Evolutionary conservation across 2,888 invertebrate species (phyloP).

Genomic region (Microctonus aethiopoides): DNA sequence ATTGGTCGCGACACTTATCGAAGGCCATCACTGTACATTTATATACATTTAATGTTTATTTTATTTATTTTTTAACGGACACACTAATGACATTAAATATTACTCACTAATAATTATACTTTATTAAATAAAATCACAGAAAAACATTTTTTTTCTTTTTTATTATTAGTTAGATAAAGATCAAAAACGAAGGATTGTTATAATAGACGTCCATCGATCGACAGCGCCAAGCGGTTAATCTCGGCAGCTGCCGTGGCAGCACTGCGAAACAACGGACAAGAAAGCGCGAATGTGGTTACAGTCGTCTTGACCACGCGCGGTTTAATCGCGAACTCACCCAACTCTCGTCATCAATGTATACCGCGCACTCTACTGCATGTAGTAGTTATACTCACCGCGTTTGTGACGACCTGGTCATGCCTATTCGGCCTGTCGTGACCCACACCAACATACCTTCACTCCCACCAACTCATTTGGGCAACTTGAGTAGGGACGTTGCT

Average conservation of each 20-base stretch:
- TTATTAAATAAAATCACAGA: not conserved
- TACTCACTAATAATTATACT: not conserved
- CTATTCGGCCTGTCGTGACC: slow-evolving; percentile 5
- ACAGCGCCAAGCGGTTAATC: not conserved
- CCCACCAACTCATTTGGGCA: slow-evolving; percentile 12
- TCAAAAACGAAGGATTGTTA: no score
- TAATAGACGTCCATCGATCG: not conserved
- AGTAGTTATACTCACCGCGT: not conserved
- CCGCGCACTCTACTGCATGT: not conserved
- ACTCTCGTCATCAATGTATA: not conserved
- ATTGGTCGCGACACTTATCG: not conserved
- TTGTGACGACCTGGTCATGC: not conserved
- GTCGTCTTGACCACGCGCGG: not conserved
- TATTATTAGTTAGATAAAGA: not conserved
- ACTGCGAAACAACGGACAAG: not conserved
- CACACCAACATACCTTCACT: slow-evolving; percentile 1
- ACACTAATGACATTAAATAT: not conserved
- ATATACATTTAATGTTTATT: not conserved
- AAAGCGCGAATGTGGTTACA: not conserved
- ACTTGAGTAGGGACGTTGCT: slow-evolving; percentile 46
- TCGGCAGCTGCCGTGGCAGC: not conserved
- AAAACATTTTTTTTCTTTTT: not conserved
- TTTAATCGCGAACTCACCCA: not conserved
- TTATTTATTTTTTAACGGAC: not conserved
- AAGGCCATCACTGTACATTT: not conserved